A percentile compares a stretch with the other conserved stretches of the same genome.
These are phyloP conservation scores for Tribolium freemani DNA, from an alignment of 2,888 invertebrate genomes.

Conservation along the genomic window DNA sequence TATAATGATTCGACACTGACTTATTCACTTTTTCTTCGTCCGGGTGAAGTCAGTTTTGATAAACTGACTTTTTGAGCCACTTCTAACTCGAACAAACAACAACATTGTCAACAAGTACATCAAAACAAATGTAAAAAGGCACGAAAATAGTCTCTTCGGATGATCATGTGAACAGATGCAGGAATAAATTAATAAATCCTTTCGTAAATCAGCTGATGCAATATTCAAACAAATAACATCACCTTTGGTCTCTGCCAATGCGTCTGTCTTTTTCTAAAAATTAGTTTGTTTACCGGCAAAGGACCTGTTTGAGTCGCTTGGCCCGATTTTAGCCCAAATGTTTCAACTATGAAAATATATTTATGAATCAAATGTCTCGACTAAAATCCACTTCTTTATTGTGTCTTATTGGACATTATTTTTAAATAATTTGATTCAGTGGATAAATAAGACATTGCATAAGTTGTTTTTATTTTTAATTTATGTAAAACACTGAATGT, in stretches of 20 bases:
- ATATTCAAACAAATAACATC: neutral
- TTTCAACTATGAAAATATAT: neutral
- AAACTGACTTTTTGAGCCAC: neutral
- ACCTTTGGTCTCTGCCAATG: neutral
- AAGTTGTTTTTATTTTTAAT: neutral
- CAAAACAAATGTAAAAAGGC: neutral
- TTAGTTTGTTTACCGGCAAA: neutral
- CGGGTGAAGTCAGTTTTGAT: neutral
- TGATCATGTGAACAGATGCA: neutral
- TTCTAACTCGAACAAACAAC: neutral
- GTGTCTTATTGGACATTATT: too few species aligned
- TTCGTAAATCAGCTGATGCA: neutral
- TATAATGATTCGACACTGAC: slow-evolving; percentile 1
- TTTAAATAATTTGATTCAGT: too few species aligned
- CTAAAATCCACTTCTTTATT: too few species aligned
- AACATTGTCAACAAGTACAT: neutral
- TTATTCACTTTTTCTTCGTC: neutral
- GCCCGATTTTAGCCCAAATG: neutral
- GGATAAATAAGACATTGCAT: neutral
- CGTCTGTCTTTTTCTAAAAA: neutral
- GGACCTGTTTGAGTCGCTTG: neutral
- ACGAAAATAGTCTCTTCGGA: too few species aligned
- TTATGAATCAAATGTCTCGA: neutral
- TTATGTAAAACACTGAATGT: neutral
- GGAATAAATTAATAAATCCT: neutral